A percentile compares a stretch with the other conserved stretches of the same genome.
Evolutionary conservation across 2,888 invertebrate species (phyloP).

Genomic region (Hololepta plana): DNA sequence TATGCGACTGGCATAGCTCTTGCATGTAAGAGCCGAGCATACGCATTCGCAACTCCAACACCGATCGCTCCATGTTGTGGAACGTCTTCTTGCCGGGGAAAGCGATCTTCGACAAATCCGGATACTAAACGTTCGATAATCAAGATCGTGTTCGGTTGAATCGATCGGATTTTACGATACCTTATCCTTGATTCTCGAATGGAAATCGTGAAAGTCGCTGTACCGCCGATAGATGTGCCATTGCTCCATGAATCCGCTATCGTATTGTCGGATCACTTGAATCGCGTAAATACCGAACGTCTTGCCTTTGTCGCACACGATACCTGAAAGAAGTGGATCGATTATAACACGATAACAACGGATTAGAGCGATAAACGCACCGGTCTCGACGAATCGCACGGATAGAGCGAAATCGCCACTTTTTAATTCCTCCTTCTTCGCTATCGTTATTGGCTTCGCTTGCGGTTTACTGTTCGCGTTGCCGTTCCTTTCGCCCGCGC

Average conservation of each 20-base stretch:
- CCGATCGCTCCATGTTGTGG: constrained; percentile 72
- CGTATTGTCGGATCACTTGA: constrained; percentile 50
- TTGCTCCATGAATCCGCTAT: constrained; percentile 49
- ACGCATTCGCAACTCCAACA: constrained; percentile 69
- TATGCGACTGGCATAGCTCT: constrained; percentile 41
- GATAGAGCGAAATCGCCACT: constrained; percentile 25
- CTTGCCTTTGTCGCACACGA: constrained; percentile 67
- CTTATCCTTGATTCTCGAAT: constrained; percentile 61
- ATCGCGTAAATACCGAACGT: constrained; percentile 81
- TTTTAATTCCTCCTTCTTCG: constrained; percentile 14
- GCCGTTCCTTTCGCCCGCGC: constrained; percentile 4
- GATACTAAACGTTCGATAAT: constrained; percentile 39
- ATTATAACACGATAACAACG: too few relatives aligned
- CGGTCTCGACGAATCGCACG: constrained; percentile 48
- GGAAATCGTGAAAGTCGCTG: constrained; percentile 84
- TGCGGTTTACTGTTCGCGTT: constrained; percentile 6
- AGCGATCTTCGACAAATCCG: constrained; percentile 53
- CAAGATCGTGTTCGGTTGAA: constrained; percentile 1
- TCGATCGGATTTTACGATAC: constrained; percentile 20
- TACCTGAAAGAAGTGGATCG: constrained; percentile 36
- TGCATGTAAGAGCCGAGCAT: constrained; percentile 68
- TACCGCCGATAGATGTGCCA: constrained; percentile 90
- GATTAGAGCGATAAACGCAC: too few relatives aligned
- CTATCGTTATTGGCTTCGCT: constrained; percentile 8
- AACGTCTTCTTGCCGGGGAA: constrained; percentile 90